Evolutionary conservation across 2,888 invertebrate species (phyloP), one percentile per base, ranked within the genome.

Genomic region (Saturnia pavonia): DNA sequence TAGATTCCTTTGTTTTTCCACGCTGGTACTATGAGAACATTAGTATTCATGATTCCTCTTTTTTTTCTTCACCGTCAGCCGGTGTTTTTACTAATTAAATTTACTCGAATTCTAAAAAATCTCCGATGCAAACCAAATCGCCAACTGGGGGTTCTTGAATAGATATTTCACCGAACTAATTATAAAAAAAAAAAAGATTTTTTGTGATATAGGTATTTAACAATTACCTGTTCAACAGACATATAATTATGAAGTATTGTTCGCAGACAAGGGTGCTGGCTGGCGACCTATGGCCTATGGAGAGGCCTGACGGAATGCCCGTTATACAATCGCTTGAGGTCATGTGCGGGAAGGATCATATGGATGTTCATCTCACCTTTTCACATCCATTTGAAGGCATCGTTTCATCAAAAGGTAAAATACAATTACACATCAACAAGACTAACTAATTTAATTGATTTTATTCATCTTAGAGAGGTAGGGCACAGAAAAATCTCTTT

Each of bases 301-400:
- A 98, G 82, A 94, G 97, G 90, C 97, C 98, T 42, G 96, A 97
- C 71, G 97, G 97, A 77, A 97, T 98, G 97, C 97, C 98, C 75
- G 96, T 97, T 84, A 98, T 98, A 88, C 97, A 97, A 84, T 92
- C 97, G 72, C 92, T 98, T 86, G 98, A 98, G 91, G 98, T 98
- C 76, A 98, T 98, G 97, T 98, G 98, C 91, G 98, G 98, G 80
- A 98, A 98, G 91, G 97, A 98, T 86, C 98, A 98, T 90, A 98
- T 98, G 98, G 98, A 98, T 85, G 98, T 98, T 3, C 98, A 98
- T 83, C 95, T 98, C 76, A 97, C 97, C 69, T 98, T 98, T 91
- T 97, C 97, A 75, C 97, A 97, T 84, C 98, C 98, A 51, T 98
- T 98, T 92, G 97, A 98, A 86, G 98, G 98, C 73, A 97, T 98